Evolutionary conservation across 2,797 vertebrate species (phyloP).

Genomic region (Cyprinodon diabolis): DNA sequence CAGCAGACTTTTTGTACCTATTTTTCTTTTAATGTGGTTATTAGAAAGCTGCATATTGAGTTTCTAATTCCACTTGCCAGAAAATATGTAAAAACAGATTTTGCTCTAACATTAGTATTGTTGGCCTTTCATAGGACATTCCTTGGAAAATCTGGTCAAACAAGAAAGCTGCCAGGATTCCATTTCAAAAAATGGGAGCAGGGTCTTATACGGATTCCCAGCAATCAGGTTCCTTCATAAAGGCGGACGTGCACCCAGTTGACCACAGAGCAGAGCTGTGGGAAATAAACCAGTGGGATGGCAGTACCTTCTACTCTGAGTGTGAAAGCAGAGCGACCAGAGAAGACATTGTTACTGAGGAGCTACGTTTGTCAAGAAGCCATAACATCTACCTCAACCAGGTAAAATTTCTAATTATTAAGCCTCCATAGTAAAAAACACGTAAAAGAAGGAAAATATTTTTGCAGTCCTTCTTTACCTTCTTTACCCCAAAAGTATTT

Average conservation of each 20-base stretch:
- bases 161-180: background rate
- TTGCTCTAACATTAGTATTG: conserved; percentile 6
- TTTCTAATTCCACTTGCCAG: background rate
- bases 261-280: background rate
- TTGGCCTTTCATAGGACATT: conserved; percentile 53
- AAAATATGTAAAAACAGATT: background rate
- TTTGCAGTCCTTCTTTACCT: background rate
- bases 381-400: conserved; percentile 70
- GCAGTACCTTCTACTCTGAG: conserved; percentile 20
- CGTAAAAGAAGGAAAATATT: background rate
- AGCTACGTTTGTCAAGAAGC: conserved; percentile 54
- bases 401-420: conserved; percentile 48
- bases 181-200: background rate
- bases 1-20: background rate
- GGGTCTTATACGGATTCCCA: background rate
- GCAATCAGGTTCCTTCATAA: conserved; percentile 11
- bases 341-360: conserved; percentile 52
- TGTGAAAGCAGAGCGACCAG: conserved; percentile 35
- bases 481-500: background rate
- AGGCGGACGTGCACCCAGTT: background rate
- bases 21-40: background rate
- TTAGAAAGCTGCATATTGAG: background rate
- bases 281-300: background rate
- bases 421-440: background rate
- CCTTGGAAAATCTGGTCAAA: conserved; percentile 30